Conservation (phyloP, 2,113 vertebrate genomes). For the Ovis canadensis region DNA sequence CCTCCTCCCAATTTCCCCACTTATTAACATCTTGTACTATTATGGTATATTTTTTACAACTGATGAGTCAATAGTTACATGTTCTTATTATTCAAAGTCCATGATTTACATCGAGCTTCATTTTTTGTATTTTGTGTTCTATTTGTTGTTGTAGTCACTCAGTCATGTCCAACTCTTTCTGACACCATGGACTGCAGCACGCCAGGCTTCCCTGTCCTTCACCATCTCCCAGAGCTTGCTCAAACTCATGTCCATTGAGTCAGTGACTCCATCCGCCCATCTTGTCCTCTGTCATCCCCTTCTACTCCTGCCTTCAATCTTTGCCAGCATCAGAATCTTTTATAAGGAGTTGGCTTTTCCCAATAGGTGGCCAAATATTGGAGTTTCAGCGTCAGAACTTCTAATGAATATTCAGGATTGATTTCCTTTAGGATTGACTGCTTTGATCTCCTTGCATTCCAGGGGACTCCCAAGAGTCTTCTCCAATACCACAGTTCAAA, state of each 20-base stretch:
- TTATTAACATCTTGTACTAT: background rate
- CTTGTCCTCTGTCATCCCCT: background rate
- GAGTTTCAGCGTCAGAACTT: background rate
- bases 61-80: background rate
- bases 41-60: background rate
- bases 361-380: background rate
- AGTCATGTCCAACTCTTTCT: background rate
- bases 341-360: background rate
- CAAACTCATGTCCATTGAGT: background rate
- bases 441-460: background rate
- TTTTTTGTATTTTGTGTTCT: background rate
- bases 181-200: accelerated
- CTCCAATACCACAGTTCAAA: background rate
- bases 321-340: background rate
- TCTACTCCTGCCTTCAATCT: background rate
- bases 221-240: background rate
- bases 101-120: background rate
- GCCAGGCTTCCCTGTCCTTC: background rate
- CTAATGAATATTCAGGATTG: background rate
- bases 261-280: background rate
- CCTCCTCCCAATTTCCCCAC: background rate
- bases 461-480: background rate
- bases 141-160: background rate
- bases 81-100: background rate
- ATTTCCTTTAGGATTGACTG: background rate